Evolutionary conservation across 1,140 invertebrate species (phyloP), one percentile per base, ranked within the genome.

Genomic region (Plectus sambesii): DNA sequence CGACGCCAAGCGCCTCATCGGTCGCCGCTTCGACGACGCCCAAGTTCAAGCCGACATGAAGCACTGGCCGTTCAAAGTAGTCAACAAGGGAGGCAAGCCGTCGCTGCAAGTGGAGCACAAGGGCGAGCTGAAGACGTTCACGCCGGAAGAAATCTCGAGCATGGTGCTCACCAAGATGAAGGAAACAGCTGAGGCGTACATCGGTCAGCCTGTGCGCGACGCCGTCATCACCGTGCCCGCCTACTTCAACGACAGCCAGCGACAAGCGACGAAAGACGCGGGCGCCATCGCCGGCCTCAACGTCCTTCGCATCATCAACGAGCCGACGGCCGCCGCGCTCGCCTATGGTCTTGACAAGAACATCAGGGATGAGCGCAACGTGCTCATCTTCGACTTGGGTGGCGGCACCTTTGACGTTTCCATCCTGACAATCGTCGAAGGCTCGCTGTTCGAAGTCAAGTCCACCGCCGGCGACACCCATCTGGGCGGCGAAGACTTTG

Each of bases 281-380:
- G 82, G 82, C 19, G 74, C 73, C 2, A 84, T 84, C 60, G 53
- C 71, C 47, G 71, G 71, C 39, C 49, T 72, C 17, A 72, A 72
- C 52, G 70, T 73, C 76, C 80, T 40, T n/a, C 74, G 83, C 57
- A 84, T 87, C 51, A 85, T 87, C 57, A 78, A 76, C 55, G 84
- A 69, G 80, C 81, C 81, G 0, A 85, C 83, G 1, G 82, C 82
- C 4, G 84, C 84, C 1, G 83, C 84, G 12, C 68, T 87, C 6
- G 83, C 83, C 24, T 87, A 87, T 62, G 84, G 84, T 9, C 70
- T 86, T 8, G 83, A 86, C 62, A 86, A 85, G 67, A 83, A 70
- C 60, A 60, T 67, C 46, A 71, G 67, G 44, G 68, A 61, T 19
- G 73, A 77, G 55, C 56, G 65, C 24, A 73, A 76, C 57, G 71